A percentile compares a stretch with the other conserved stretches of the same genome.
phyloP scores from a whole-genome alignment of 2,888 invertebrate genomes.

The Drosophila ezoana region DNA sequence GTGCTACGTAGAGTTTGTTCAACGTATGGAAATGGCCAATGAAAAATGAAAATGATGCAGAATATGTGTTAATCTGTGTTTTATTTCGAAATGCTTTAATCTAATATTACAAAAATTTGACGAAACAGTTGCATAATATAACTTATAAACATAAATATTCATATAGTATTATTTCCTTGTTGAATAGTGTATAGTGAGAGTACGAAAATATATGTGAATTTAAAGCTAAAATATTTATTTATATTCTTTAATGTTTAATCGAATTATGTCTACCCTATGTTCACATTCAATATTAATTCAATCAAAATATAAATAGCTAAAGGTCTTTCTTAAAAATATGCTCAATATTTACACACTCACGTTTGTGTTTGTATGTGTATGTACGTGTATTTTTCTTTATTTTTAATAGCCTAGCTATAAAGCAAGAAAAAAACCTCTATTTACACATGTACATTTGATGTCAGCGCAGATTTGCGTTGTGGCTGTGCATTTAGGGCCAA shows the following conservation, averaged over 20 bases:
- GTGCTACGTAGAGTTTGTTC: not conserved
- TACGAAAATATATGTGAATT: constrained; percentile 20
- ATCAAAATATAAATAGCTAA: constrained; percentile 34
- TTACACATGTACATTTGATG: constrained; percentile 65
- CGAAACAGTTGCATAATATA: not conserved
- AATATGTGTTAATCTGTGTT: not conserved
- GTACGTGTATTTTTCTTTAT: constrained; percentile 25
- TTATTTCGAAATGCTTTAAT: constrained; percentile 14
- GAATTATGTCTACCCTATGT: constrained; percentile 25
- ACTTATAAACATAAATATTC: not conserved
- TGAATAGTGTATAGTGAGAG: too few species aligned
- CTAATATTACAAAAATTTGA: not conserved
- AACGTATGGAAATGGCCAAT: not conserved
- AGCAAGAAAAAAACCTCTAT: constrained; percentile 37
- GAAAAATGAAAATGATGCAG: not conserved
- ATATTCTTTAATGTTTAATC: constrained; percentile 11
- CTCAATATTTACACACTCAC: constrained; percentile 24
- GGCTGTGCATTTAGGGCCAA: constrained; percentile 65
- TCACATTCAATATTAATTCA: constrained; percentile 38
- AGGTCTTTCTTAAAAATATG: constrained; percentile 19
- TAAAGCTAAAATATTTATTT: constrained; percentile 25
- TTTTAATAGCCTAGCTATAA: constrained; percentile 51
- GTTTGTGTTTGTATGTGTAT: constrained; percentile 2
- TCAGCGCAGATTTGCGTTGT: constrained; percentile 30
- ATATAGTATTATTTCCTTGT: not conserved